Evolutionary conservation across 2,113 vertebrate genomes (phyloP).

Genomic region (Dascyllus trimaculatus): DNA sequence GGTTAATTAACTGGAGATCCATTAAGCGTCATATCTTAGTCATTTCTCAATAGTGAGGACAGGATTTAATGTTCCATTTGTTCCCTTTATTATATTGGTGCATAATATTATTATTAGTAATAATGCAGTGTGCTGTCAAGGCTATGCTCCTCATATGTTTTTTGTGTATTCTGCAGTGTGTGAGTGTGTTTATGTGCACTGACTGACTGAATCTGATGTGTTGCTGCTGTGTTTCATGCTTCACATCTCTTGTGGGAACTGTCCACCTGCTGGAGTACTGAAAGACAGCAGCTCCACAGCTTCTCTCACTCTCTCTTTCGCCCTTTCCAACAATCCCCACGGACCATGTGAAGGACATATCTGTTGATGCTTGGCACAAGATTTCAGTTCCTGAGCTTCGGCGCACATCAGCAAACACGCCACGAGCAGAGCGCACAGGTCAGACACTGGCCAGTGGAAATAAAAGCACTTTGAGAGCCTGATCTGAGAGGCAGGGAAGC

Average conservation of each 20-base stretch:
- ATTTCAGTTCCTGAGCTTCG: neutral
- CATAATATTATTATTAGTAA: neutral
- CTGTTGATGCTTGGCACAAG: neutral
- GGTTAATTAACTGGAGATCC: too few species aligned
- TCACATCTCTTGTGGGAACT: constrained; percentile 30
- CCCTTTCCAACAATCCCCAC: neutral
- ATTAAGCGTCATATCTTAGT: too few species aligned
- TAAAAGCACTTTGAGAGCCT: constrained; percentile 15
- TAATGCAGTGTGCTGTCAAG: too few species aligned
- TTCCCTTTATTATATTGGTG: neutral
- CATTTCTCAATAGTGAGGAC: too few species aligned
- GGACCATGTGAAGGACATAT: neutral
- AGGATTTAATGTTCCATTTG: neutral
- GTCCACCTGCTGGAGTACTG: constrained; percentile 48
- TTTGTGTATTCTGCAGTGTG: too few species aligned
- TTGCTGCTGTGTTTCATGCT: neutral
- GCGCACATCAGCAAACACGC: constrained; percentile 12
- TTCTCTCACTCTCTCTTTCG: neutral
- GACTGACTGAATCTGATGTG: neutral
- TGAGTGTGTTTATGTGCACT: too few species aligned
- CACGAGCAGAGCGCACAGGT: neutral
- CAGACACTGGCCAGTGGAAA: constrained; percentile 3
- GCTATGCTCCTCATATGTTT: too few species aligned
- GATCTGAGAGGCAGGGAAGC: neutral
- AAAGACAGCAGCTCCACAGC: constrained; percentile 20